A percentile compares a stretch with the other conserved stretches of the same genome.
Evolutionary conservation across 2,113 vertebrate genomes (phyloP).

Genomic region (Anser cygnoides): DNA sequence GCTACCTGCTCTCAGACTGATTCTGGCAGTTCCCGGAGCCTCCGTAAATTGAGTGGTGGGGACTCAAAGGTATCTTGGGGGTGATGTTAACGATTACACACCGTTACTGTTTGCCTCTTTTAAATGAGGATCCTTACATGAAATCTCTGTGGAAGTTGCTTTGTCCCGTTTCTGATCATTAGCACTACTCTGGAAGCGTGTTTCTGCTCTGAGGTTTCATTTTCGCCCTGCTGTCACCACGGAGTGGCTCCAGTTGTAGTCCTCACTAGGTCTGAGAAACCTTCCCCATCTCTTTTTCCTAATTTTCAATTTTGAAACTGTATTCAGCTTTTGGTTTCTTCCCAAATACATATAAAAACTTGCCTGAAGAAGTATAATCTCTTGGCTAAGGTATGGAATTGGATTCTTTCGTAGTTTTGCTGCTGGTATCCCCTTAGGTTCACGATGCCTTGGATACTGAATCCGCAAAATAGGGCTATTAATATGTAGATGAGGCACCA

Average conservation of each 20-base stretch:
- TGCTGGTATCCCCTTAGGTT: background rate
- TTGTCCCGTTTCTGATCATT: background rate
- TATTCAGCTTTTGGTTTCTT: background rate
- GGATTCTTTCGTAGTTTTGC: background rate
- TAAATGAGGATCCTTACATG: background rate
- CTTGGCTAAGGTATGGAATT: background rate
- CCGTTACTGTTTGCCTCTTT: background rate
- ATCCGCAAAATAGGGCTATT: background rate
- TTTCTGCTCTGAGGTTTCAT: background rate
- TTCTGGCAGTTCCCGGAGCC: background rate
- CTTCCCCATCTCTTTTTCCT: background rate
- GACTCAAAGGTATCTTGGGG: background rate
- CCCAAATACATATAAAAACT: background rate
- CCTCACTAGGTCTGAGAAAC: background rate
- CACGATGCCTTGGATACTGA: background rate
- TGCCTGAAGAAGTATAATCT: background rate
- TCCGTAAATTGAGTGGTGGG: background rate
- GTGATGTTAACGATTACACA: background rate
- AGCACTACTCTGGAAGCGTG: background rate
- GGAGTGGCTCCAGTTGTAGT: background rate
- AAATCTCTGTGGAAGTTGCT: background rate
- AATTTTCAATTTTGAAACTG: background rate
- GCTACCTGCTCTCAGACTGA: background rate
- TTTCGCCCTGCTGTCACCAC: background rate
- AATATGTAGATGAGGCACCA: background rate